Base-by-base conservation (phyloP, 2,113 vertebrate genomes). In the Poecile atricapillus region DNA sequence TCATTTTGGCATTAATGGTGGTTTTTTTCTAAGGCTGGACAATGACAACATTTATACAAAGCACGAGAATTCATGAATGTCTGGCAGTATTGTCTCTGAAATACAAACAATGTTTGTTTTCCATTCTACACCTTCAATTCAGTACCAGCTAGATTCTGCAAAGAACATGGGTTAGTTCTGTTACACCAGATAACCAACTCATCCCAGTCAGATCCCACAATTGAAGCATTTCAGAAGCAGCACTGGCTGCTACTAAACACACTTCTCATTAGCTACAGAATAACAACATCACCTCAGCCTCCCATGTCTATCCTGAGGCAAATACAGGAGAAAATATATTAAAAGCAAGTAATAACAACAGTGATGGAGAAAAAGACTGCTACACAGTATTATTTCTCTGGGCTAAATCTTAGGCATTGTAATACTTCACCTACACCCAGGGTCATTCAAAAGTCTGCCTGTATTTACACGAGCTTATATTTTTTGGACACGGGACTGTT, bases 1-100 rank as follows among this genome's bases (percentile, higher is more conserved):
- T 89, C 92, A 92, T 96, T 93, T 35, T 90, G 83, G 90, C 88
- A 90, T 35, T 83, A 90, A 94, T 86, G 55, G 68, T 77, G 71
- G 0, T 16, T 64, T 95, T 93, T 88, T 83, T 7, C 89, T 93
- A 83, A 83, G 41, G 56, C 83, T 83, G 87, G 63, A 91, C 93
- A 95, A 93, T 41, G 75, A 91, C 82, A 83, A 84, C 84, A 58
- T 94, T 96, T 68, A 77, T 52, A 93, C 91, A 94, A 93, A 91
- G 82, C 78, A 89, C 3, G 1, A 83, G 80, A 92, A 95, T 71
- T 90, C 90, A 90, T 92, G 64, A 94, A 92, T 81, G 76, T 64
- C 92, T 94, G 92, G 79, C 93, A 90, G 87, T 39, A 63, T 70
- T 91, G 87, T 88, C 59, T 81, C 44, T 8, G 17, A 75, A 96